phyloP scores from a whole-genome alignment of 2,113 vertebrate species.

The Albula goreensis region DNA sequence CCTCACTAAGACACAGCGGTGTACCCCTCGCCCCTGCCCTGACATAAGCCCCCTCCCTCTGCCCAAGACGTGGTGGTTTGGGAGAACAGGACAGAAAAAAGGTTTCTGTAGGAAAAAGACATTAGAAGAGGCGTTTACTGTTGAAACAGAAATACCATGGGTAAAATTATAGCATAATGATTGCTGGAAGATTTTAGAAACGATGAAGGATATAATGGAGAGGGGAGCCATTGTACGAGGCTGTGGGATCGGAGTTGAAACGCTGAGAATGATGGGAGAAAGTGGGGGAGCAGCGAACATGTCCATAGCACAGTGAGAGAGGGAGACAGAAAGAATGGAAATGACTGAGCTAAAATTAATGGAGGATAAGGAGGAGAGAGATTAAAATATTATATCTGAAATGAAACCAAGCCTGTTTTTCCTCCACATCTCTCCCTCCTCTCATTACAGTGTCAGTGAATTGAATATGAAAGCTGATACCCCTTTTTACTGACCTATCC shows the following conservation, averaged over 20 bases:
- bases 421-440: not conserved
- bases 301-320: not conserved
- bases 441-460: not conserved
- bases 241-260: conserved; percentile 9
- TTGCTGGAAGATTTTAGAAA: not conserved
- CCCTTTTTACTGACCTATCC: not conserved
- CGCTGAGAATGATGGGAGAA: not conserved
- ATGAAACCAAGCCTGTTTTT: not conserved
- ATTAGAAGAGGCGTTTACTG: too few relatives aligned
- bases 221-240: conserved; percentile 2
- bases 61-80: too few relatives aligned
- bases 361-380: not conserved
- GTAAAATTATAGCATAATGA: too few relatives aligned
- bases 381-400: not conserved
- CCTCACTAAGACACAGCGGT: too few relatives aligned
- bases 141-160: too few relatives aligned
- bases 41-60: too few relatives aligned
- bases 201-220: conserved; percentile 1
- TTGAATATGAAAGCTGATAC: not conserved
- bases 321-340: not conserved
- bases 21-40: too few relatives aligned
- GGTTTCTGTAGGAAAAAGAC: too few relatives aligned
- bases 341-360: not conserved
- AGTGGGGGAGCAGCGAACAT: not conserved
- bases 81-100: too few relatives aligned